Evolutionary conservation across 2,888 invertebrate species (phyloP).

Genomic region (Rhimphoctona megacephalus): DNA sequence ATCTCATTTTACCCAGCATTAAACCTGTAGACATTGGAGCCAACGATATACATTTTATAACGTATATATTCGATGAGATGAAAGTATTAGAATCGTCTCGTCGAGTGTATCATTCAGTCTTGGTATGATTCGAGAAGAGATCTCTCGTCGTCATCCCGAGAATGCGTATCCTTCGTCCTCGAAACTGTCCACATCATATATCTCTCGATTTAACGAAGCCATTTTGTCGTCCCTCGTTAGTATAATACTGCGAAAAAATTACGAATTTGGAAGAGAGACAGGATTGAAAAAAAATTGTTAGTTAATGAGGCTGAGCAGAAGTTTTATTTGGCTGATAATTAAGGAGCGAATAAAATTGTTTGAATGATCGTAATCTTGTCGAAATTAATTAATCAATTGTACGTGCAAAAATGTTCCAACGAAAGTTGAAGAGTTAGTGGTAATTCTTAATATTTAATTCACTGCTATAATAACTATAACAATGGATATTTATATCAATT

Average conservation of each 20-base stretch:
- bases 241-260: slow-evolving; percentile 39
- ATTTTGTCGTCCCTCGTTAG: slow-evolving; percentile 65
- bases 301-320: neutral
- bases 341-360: neutral
- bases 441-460: neutral
- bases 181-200: slow-evolving; percentile 27
- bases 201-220: slow-evolving; percentile 67
- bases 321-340: neutral
- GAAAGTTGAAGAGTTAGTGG: no score
- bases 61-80: slow-evolving; percentile 47
- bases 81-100: slow-evolving; percentile 71
- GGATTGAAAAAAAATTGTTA: neutral
- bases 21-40: neutral
- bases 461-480: neutral
- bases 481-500: neutral
- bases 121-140: slow-evolving; percentile 44
- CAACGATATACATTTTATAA: slow-evolving; percentile 1
- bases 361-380: neutral
- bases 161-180: slow-evolving; percentile 60
- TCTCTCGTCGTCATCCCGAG: slow-evolving; percentile 65
- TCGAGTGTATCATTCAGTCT: slow-evolving; percentile 44
- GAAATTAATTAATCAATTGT: neutral
- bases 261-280: neutral
- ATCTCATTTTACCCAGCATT: neutral
- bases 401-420: no score